Evolutionary conservation across 2,797 vertebrate genomes (phyloP), one percentile per base, ranked within the genome.

Genomic region (Phoeniculus purpureus): DNA sequence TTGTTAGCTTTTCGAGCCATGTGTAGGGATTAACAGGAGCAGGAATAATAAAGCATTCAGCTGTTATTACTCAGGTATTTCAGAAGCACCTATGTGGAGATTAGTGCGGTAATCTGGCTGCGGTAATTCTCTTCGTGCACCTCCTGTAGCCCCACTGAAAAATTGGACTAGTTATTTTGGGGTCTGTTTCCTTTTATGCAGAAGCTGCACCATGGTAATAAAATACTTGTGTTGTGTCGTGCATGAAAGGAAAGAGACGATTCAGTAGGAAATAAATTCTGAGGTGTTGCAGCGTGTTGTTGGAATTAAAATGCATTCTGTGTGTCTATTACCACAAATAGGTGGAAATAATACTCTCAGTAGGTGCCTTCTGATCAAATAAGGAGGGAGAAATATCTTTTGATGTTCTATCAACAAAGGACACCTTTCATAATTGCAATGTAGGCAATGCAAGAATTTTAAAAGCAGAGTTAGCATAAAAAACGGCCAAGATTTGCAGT

Each of bases 291-390:
- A 92, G 15, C 56, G 5, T 25, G 47, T 47, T n/a, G 13, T 22
- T 91, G 40, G 34, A 84, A 87, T 82, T 65, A 61, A 90, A 94
- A 90, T 80, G n/a, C 29, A 64, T 88, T 90, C 15, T 71, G 21
- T 72, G 11, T 77, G 23, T 21, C 79, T 87, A 14, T 75, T 74
- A 56, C 66, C 20, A 62, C 21, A 89, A 85, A 25, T 81, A 66
- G 87, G 37, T 81, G 55, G 66, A 90, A 93, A 75, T 93, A 85
- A 90, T 87, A 68, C 32, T 72, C n/a, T 74, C 48, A 65, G 73
- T 86, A 91, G 77, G n/a, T 66, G n/a, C 15, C 13, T 89, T 90
- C 89, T 89, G 31, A 82, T 75, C 34, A 74, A 71, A 65, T 71
- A 80, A 90, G 29, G 32, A 87, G 17, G 34, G 32, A 22, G 43